phyloP scores from a whole-genome alignment of 2,888 invertebrate species.

The Physocephala rufipes region DNA sequence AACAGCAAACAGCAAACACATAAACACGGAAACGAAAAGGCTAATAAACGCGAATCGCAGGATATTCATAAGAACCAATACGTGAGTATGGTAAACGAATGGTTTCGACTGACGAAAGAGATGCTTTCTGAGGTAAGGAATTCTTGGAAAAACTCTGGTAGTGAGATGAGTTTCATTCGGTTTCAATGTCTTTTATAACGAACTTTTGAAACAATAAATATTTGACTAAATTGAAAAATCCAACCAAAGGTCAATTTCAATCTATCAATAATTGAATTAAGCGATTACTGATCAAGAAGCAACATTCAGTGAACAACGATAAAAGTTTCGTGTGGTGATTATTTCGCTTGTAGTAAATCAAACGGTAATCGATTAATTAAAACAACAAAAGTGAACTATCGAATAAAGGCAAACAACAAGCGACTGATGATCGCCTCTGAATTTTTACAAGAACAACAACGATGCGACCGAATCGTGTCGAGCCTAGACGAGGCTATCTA shows the following conservation, averaged over 20 bases:
- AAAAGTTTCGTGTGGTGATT: constrained; percentile 34
- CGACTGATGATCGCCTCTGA: constrained; percentile 51
- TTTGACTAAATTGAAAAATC: too few species aligned
- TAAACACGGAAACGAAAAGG: neutral
- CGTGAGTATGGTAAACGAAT: neutral
- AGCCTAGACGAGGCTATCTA: neutral
- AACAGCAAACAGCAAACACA: neutral
- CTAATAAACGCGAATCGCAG: too few species aligned
- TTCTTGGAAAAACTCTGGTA: too few species aligned
- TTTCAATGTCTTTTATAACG: too few species aligned
- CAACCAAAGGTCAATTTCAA: neutral
- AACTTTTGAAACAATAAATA: too few species aligned
- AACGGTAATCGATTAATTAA: constrained; percentile 62
- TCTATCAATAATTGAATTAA: neutral
- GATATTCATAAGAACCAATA: too few species aligned
- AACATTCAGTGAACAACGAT: neutral
- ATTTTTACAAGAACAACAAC: constrained; percentile 47
- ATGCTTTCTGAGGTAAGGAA: too few species aligned
- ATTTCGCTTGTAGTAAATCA: constrained; percentile 56
- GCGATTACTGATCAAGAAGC: neutral
- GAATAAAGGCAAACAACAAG: constrained; percentile 38
- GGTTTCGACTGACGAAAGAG: neutral
- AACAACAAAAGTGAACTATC: constrained; percentile 45
- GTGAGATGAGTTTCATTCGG: too few species aligned
- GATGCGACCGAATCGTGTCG: constrained; percentile 49